phyloP scores from a whole-genome alignment of 2,113 vertebrate genomes.

The Myotis davidii region DNA sequence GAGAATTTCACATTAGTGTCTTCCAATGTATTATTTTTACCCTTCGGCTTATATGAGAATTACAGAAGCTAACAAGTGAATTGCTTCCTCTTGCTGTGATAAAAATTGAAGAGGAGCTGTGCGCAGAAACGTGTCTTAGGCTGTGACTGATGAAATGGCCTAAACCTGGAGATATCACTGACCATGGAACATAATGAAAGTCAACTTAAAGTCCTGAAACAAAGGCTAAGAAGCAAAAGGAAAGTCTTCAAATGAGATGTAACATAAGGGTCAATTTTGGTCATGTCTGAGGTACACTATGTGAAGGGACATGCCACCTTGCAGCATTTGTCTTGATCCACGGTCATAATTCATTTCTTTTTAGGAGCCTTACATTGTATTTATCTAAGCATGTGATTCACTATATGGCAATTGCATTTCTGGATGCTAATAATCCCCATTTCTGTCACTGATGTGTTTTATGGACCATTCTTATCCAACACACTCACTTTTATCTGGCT shows the following conservation, averaged over 20 bases:
- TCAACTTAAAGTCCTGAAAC: constrained; percentile 46
- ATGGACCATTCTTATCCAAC: constrained; percentile 20
- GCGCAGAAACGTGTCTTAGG: background rate
- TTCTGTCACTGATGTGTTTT: background rate
- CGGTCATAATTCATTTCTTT: background rate
- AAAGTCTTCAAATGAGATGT: background rate
- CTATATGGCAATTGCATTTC: background rate
- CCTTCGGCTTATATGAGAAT: constrained; percentile 42
- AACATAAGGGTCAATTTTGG: background rate
- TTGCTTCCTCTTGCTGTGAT: background rate
- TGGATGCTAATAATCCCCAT: background rate
- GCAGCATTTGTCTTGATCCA: background rate
- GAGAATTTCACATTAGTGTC: constrained; percentile 1
- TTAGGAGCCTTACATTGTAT: background rate
- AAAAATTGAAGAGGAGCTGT: constrained; percentile 35
- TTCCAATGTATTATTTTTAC: constrained; percentile 49
- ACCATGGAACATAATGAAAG: background rate
- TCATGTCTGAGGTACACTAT: background rate
- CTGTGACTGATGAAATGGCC: constrained; percentile 49
- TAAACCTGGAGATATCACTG: background rate
- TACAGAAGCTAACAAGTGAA: constrained; percentile 45
- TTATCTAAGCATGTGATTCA: background rate
- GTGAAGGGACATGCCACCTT: background rate
- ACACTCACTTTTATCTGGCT: background rate
- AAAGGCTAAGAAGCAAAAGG: constrained; percentile 37